Conservation (phyloP, 2,113 vertebrate genomes). For the Pelecanoides urinatrix region DNA sequence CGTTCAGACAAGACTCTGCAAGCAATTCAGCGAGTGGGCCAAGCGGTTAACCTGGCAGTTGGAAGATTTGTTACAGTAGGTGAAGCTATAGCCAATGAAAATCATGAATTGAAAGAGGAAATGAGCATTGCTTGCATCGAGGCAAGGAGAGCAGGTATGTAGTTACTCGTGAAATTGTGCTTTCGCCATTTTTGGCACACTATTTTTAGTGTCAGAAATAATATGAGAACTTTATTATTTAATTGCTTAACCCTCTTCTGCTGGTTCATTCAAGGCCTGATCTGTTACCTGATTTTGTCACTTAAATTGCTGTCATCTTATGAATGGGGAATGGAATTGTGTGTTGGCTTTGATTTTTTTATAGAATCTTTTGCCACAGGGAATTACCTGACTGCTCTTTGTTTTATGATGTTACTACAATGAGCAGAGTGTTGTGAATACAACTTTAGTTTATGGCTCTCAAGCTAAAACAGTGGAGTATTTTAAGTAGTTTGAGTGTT, state of each 20-base stretch:
- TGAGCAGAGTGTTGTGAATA: background rate
- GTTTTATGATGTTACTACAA: background rate
- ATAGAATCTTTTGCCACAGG: background rate
- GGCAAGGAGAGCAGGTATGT: constrained; percentile 90
- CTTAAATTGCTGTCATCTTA: background rate
- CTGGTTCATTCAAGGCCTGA: background rate
- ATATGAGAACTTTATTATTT: background rate
- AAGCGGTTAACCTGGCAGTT: constrained; percentile 92
- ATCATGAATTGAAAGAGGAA: constrained; percentile 93
- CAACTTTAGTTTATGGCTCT: background rate
- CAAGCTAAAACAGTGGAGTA: background rate
- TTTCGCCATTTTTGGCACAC: background rate
- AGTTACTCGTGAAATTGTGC: background rate
- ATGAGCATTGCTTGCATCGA: constrained; percentile 93
- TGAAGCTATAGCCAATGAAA: constrained; percentile 94
- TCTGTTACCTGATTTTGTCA: background rate
- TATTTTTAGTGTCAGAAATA: background rate
- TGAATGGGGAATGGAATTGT: background rate
- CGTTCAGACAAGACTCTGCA: constrained; percentile 93
- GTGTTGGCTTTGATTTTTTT: background rate
- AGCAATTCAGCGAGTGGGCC: constrained; percentile 93
- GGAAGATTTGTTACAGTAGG: constrained; percentile 94
- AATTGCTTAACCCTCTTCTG: background rate
- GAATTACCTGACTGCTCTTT: background rate
- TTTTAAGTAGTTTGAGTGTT: background rate